Base-by-base conservation (phyloP, 2,888 invertebrate genomes). In the Chrysopilus asiliformis region DNA sequence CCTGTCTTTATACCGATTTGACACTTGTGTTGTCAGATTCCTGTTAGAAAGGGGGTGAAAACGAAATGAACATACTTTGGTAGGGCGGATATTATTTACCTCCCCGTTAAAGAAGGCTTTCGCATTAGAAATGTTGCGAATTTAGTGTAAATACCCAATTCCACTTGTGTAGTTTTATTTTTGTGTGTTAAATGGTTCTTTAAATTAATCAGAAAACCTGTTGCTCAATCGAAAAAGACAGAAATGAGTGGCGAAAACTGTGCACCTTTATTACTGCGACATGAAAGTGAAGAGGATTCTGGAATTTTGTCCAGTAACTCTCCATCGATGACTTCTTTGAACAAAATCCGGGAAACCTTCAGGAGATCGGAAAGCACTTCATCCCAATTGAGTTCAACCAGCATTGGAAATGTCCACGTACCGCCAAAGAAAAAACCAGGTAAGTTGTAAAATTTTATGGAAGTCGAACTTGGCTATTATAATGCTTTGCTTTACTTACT, bases 301-400 rank as follows among this genome's bases (percentile, higher is more conserved):
- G 27, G 45, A 36, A 41, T 45, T 27, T 20, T 48, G 26, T 48
- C 52, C 3, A 42, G 39, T 34, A 62, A 68, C 52, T 72, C 73
- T 17, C 68, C 72, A 8, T 72, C 73, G 25, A 56, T 68, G 39
- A 72, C 72, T n/a, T 60, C 61, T 6, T 41, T 61, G 15, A 55
- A 57, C 46, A 57, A 55, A 35, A 45, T 62, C 29, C 59, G 61
- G 14, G 56, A 60, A 42, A 59, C 60, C 14, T 57, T 62, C 26
- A 52, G 57, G 5, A 56, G 60, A 12, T 56, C 60, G 3, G 63
- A 61, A 38, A 58, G 53, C 42, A 47, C 56, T 10, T 52, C 60
- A 1, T 58, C 61, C 3, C 55, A 59, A 26, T 50, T 58, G 31
- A 53, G 57, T 41, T 52, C 51, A 31, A 52, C 55, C 32, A 54